phyloP scores from a whole-genome alignment of 2,888 invertebrate genomes.

The Drosophila imparisetae region DNA sequence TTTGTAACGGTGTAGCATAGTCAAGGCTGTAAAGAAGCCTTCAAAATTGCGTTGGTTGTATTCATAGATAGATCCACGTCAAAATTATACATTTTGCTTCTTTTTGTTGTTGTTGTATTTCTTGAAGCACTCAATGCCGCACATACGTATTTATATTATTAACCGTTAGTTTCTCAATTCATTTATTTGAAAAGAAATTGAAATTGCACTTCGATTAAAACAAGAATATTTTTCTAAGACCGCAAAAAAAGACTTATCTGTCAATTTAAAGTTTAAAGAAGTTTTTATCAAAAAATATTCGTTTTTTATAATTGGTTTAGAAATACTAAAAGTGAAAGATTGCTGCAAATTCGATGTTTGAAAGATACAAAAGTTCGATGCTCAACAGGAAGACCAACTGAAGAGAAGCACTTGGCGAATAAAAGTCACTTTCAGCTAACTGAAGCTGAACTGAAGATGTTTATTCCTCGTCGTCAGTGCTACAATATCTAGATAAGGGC shows the following conservation, averaged over 20 bases:
- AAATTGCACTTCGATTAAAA: background rate
- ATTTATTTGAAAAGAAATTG: background rate
- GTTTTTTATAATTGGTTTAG: no score
- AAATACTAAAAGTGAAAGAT: background rate
- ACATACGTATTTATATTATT: background rate
- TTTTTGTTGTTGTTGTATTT: background rate
- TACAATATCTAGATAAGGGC: background rate
- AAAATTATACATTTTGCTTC: conserved; percentile 4
- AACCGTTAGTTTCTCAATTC: background rate
- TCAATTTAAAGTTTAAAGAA: background rate
- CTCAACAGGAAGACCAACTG: background rate
- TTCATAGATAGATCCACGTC: conserved; percentile 7
- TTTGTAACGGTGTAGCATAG: conserved; percentile 41
- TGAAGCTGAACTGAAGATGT: background rate
- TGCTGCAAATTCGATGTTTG: background rate
- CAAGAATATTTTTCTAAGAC: no score
- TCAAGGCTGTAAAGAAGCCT: conserved; percentile 66
- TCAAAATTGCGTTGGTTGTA: conserved; percentile 45
- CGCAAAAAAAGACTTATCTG: background rate
- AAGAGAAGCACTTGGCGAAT: background rate
- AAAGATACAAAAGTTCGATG: background rate
- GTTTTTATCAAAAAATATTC: no score
- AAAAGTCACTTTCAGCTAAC: background rate
- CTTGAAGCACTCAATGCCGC: conserved; percentile 29
- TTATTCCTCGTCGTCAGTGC: background rate